Conservation (phyloP, 2,113 vertebrate species). For the Phasianus colchicus region DNA sequence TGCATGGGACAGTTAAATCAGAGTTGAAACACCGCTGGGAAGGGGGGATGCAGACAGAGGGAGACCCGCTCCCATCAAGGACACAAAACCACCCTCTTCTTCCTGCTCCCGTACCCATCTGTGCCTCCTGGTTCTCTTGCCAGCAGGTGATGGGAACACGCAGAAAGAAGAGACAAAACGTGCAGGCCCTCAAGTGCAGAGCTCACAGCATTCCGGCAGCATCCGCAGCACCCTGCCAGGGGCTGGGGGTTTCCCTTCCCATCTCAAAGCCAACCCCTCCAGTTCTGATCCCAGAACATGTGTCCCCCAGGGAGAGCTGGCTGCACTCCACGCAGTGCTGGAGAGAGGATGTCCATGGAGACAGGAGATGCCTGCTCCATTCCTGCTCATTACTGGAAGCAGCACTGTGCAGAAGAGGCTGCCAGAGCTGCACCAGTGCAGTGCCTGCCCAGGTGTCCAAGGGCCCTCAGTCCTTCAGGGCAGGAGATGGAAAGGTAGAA, state of each 20-base stretch:
- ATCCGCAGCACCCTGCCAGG: slow-evolving; percentile 4
- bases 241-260: slow-evolving; percentile 16
- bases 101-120: accelerated
- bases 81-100: not conserved
- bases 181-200: not conserved
- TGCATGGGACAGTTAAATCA: not conserved
- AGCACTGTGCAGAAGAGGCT: no score
- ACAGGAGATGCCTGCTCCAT: accelerated
- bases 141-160: not conserved
- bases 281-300: not conserved
- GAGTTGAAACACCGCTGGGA: not conserved
- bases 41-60: accelerated
- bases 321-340: not conserved
- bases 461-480: not conserved
- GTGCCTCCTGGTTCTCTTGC: not conserved
- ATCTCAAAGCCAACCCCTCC: not conserved
- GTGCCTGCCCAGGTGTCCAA: accelerated
- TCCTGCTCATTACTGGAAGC: not conserved
- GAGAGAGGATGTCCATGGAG: not conserved
- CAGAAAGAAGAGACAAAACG: not conserved
- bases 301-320: not conserved
- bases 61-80: not conserved
- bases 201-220: not conserved
- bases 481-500: not conserved
- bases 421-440: accelerated